Conservation (phyloP, 2,888 invertebrate genomes). For the Anaspis maculata region DNA sequence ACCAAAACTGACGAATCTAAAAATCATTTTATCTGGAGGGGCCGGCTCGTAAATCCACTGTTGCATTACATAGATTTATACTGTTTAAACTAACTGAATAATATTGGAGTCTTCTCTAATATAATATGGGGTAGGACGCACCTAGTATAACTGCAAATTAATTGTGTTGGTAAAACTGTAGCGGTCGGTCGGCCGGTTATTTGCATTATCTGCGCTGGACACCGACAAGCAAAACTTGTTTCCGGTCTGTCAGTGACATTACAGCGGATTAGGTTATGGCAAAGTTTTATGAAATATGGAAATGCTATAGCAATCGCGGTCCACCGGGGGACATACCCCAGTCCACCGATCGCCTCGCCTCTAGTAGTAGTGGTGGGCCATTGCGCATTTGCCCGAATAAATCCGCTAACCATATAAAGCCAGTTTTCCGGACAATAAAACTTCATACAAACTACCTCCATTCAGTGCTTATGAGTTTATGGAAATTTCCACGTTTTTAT, state of each 20-base stretch:
- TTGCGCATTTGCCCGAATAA: constrained; percentile 29
- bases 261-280: constrained; percentile 27
- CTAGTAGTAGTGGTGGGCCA: constrained; percentile 14
- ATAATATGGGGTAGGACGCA: too few relatives aligned
- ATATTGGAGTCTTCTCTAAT: too few relatives aligned
- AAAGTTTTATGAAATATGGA: constrained; percentile 41
- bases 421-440: constrained; percentile 39
- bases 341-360: constrained; percentile 5
- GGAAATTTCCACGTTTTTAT: constrained; percentile 25
- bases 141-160: too few relatives aligned
- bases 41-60: too few relatives aligned
- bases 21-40: too few relatives aligned
- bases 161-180: too few relatives aligned
- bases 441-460: constrained; percentile 36
- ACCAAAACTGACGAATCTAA: too few relatives aligned
- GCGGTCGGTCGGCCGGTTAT: too few relatives aligned
- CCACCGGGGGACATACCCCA: constrained; percentile 28
- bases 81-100: too few relatives aligned
- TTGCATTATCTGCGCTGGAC: constrained; percentile 3
- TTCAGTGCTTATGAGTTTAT: constrained; percentile 37
- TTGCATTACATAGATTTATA: too few relatives aligned
- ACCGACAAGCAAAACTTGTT: constrained; percentile 17
- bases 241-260: constrained; percentile 18
- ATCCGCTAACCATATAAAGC: constrained; percentile 33
- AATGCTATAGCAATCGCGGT: constrained; percentile 33